phyloP scores from a whole-genome alignment of 2,113 vertebrate species.

The Melanostigma gelatinosum region DNA sequence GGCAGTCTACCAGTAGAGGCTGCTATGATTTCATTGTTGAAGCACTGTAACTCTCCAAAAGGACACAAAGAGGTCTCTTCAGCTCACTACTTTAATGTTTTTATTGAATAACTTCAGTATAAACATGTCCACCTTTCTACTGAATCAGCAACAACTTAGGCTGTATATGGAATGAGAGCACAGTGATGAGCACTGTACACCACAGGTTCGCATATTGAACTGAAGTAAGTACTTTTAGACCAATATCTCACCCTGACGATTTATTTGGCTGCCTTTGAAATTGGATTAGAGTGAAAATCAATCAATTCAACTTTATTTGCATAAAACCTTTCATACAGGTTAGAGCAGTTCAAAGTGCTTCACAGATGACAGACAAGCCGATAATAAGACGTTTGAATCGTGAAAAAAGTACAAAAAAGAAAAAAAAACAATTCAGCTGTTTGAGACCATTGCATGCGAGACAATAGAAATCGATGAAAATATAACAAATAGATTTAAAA shows the following conservation, averaged over 20 bases:
- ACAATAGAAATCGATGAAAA: not conserved
- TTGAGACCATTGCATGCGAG: not conserved
- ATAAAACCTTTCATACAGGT: too few relatives aligned
- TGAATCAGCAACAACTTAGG: not conserved
- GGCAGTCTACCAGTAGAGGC: slow-evolving; percentile 63
- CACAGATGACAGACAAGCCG: not conserved
- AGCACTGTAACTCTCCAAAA: not conserved
- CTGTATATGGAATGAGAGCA: not conserved
- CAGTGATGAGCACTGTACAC: not conserved
- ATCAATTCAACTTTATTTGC: not conserved
- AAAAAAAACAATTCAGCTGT: not conserved
- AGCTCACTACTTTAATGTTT: not conserved
- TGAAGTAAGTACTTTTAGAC: not conserved
- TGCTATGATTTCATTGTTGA: slow-evolving; percentile 46
- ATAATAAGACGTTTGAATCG: too few relatives aligned
- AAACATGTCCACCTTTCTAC: not conserved
- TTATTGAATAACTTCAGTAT: not conserved
- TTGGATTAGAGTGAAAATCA: not conserved
- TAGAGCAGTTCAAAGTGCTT: not conserved
- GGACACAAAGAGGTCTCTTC: not conserved
- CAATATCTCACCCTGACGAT: not conserved
- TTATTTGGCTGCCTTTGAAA: not conserved
- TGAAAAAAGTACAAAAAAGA: too few relatives aligned
- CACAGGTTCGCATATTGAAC: not conserved
- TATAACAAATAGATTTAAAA: not conserved